These are phyloP conservation scores for Amphipyra berbera DNA, from an alignment of 2,888 invertebrate genomes.

Conservation along the genomic window DNA sequence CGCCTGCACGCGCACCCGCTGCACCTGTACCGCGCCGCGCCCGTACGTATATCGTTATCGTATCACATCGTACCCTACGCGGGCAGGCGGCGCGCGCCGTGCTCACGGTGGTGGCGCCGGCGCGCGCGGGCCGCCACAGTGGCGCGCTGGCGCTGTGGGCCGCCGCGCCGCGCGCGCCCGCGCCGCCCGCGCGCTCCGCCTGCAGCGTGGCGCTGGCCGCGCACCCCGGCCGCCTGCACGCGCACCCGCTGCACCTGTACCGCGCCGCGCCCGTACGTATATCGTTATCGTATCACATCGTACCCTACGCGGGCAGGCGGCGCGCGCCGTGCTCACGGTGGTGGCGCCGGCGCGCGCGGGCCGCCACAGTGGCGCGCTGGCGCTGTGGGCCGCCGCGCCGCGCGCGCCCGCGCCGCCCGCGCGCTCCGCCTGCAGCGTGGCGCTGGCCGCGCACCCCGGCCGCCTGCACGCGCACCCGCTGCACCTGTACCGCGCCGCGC, in stretches of 20 bases:
- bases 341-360: conserved; percentile 69
- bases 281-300: no score
- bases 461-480: conserved; percentile 42
- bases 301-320: conserved; percentile 47
- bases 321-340: conserved; percentile 60
- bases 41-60: no score
- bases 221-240: conserved; percentile 7
- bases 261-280: conserved; percentile 61
- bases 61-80: conserved; percentile 1
- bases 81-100: conserved; percentile 53
- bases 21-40: conserved; percentile 66
- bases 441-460: conserved; percentile 22
- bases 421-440: conserved; percentile 49
- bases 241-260: conserved; percentile 53
- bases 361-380: conserved; percentile 34
- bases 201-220: conserved; percentile 49
- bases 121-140: conserved; percentile 59
- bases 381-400: conserved; percentile 60
- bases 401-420: conserved; percentile 18
- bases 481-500: conserved; percentile 66
- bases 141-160: conserved; percentile 54
- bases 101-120: conserved; percentile 70
- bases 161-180: conserved; percentile 50
- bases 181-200: conserved; percentile 26
- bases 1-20: conserved; percentile 42